Evolutionary conservation across 2,888 invertebrate species (phyloP), one percentile per base, ranked within the genome.

Genomic region (Psylliodes chrysocephalus): DNA sequence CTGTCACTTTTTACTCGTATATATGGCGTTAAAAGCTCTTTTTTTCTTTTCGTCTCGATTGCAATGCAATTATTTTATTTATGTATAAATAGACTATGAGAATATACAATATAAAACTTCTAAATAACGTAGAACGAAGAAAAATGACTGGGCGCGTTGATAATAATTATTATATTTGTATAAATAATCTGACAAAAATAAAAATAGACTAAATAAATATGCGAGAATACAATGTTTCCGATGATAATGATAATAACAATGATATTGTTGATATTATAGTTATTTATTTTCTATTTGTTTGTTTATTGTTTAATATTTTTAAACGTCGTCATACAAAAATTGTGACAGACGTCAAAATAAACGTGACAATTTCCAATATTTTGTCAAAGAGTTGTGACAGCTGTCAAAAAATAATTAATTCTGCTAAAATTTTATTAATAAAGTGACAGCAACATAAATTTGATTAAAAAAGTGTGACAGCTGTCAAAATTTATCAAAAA

Each of bases 61-160:
- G 28, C 49, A 49, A 49, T 49, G 49, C 49, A 49, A 28, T 14
- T 25, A 44, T 15, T 19, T 44, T n/a, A 12, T 47, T 47, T 28
- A 28, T 49, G 19, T 49, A 49, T 49, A 49, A 49, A 28, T 49
- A 49, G 14, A 46, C 46, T 49, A 25, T 49, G 28, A 28, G 49
- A 49, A 49, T 49, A 49, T 49, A 49, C 49, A 49, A 25, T 49
- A 46, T 46, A 46, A 46, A 44, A 46, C 19, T 46, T 46, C 46
- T 46, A 46, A 46, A 46, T 22, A 22, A 46, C 22, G 22, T 22
- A 46, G 12, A 17, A 40, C 14, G 12, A 40, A 40, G 17, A 40
- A 17, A 46, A 46, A 46, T 46, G 46, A 46, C 46, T 46, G 46
- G 46, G 7, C 14, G 46, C 14, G 46, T 22, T 22, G 46, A 12